A percentile compares a stretch with the other conserved stretches of the same genome.
These are phyloP conservation scores for Euthynnus affinis DNA, from an alignment of 2,797 vertebrate species.

Conservation along the genomic window DNA sequence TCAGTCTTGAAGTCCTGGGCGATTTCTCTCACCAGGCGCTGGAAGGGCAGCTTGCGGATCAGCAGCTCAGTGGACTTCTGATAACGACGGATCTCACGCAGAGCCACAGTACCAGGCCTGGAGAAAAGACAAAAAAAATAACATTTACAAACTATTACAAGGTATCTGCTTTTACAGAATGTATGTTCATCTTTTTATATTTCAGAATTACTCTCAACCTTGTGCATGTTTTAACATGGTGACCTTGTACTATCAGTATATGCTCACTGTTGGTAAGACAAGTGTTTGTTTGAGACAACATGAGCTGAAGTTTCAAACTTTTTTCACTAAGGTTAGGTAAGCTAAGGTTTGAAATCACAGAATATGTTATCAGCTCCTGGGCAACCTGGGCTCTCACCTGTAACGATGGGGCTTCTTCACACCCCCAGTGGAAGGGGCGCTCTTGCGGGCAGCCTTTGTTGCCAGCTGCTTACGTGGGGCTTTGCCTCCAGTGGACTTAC, in stretches of 20 bases:
- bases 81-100: constrained; percentile 91
- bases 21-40: constrained; percentile 90
- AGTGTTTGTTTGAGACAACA: neutral
- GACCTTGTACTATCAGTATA: too few species aligned
- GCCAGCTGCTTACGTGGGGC: constrained; percentile 89
- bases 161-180: neutral
- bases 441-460: constrained; percentile 89
- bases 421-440: constrained; percentile 89
- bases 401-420: constrained; percentile 92
- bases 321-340: too few species aligned
- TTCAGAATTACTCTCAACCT: neutral
- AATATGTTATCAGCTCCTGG: neutral
- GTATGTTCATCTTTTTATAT: neutral
- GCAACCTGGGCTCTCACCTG: constrained; percentile 70
- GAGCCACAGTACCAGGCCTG: constrained; percentile 88
- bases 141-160: neutral
- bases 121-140: neutral
- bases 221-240: neutral
- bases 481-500: constrained; percentile 89
- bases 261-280: neutral
- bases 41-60: constrained; percentile 89
- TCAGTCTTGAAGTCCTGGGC: constrained; percentile 91
- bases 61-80: constrained; percentile 90
- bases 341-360: too few species aligned
- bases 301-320: too few species aligned